These are phyloP conservation scores for Pteruthius melanotis DNA, from an alignment of 2,113 vertebrate genomes.

Conservation along the genomic window DNA sequence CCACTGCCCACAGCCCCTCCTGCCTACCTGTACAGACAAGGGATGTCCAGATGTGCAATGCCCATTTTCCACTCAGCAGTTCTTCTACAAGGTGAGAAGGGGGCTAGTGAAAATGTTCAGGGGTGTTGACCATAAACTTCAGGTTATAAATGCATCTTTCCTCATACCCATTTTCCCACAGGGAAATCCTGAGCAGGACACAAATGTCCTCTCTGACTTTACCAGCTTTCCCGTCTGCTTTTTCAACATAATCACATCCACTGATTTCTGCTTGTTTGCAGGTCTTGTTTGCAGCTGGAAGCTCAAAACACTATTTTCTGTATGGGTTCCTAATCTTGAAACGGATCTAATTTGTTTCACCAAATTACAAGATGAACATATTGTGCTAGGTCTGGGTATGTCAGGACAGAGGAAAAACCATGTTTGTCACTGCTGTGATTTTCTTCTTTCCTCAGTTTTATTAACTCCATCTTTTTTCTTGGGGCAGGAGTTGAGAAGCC, in stretches of 20 bases:
- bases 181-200: background rate
- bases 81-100: background rate
- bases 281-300: conserved; percentile 21
- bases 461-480: background rate
- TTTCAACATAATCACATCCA: background rate
- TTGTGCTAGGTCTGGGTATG: background rate
- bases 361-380: conserved; percentile 15
- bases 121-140: background rate
- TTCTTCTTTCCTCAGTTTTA: background rate
- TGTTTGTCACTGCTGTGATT: background rate
- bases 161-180: background rate
- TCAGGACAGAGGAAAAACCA: background rate
- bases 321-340: conserved; percentile 29
- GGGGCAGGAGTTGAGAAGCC: background rate
- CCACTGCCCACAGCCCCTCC: background rate
- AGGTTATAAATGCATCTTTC: background rate
- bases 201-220: background rate
- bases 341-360: conserved; percentile 35
- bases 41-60: too few relatives aligned
- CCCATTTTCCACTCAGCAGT: background rate
- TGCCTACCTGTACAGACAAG: accelerated
- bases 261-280: background rate
- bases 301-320: background rate
- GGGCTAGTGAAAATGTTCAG: background rate
- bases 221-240: background rate